Conservation (phyloP, 1,140 invertebrate genomes). For the Sinella curviseta region DNA sequence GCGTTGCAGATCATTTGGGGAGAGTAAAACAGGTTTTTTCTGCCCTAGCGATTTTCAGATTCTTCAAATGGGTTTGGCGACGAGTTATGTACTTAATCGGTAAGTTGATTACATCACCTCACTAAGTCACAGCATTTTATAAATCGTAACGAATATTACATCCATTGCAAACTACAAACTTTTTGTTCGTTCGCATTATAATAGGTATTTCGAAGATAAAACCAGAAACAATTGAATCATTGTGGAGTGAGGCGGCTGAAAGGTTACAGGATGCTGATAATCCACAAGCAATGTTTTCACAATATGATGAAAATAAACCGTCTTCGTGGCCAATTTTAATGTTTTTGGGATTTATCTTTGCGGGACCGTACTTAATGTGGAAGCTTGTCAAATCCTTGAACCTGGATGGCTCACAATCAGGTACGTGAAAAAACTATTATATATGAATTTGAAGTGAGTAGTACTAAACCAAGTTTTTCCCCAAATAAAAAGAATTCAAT, state of each 20-base stretch:
- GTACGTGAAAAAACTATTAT: too few species aligned
- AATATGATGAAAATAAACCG: neutral
- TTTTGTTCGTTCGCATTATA: neutral
- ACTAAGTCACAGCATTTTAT: neutral
- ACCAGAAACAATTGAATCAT: constrained; percentile 44
- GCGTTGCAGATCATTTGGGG: constrained; percentile 91
- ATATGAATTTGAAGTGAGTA: neutral
- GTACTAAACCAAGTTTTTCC: neutral
- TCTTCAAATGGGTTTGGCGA: constrained; percentile 75
- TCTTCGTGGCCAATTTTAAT: constrained; percentile 64
- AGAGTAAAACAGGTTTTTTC: constrained; percentile 80
- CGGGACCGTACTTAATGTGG: constrained; percentile 88
- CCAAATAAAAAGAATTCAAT: too few species aligned
- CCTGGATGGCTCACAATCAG: constrained; percentile 29
- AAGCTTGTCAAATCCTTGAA: constrained; percentile 68
- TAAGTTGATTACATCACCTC: too few species aligned
- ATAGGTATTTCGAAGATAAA: constrained; percentile 48
- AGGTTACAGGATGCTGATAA: neutral
- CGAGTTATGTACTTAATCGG: constrained; percentile 71
- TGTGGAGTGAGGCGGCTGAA: constrained; percentile 38
- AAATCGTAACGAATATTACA: neutral
- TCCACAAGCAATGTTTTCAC: neutral
- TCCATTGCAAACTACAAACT: too few species aligned
- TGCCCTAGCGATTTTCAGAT: constrained; percentile 76
- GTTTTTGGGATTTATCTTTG: constrained; percentile 82